Conservation (phyloP, 2,797 vertebrate genomes). For the Brachyrhaphis roseni region DNA sequence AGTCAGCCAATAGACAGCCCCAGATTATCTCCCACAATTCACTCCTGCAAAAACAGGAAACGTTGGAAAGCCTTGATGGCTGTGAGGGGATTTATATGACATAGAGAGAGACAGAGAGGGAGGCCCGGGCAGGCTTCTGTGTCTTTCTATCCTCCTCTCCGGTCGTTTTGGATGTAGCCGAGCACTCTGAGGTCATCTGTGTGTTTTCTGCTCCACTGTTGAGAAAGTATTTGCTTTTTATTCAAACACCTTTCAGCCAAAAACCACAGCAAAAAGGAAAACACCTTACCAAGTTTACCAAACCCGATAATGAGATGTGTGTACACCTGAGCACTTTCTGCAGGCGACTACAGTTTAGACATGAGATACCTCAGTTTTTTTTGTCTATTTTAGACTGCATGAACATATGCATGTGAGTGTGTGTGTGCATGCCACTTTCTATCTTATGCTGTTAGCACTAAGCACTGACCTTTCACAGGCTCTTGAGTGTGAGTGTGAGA, state of each 20-base stretch:
- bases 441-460: slow-evolving; percentile 79
- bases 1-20: slow-evolving; percentile 80
- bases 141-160: slow-evolving; percentile 72
- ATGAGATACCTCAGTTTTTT: slow-evolving; percentile 51
- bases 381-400: slow-evolving; percentile 65
- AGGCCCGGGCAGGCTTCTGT: slow-evolving; percentile 69
- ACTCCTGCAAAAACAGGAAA: slow-evolving; percentile 82
- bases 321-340: slow-evolving; percentile 27
- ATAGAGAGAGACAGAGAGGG: slow-evolving; percentile 51
- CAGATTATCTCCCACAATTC: slow-evolving; percentile 85
- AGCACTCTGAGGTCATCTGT: slow-evolving; percentile 78
- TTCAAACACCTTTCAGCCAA: slow-evolving; percentile 37
- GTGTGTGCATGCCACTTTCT: slow-evolving; percentile 51
- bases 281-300: neutral
- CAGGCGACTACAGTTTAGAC: slow-evolving; percentile 44
- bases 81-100: slow-evolving; percentile 77
- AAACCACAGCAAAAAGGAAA: slow-evolving; percentile 27
- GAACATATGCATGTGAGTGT: slow-evolving; percentile 26
- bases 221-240: slow-evolving; percentile 46
- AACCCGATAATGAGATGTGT: slow-evolving; percentile 4
- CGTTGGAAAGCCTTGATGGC: slow-evolving; percentile 80
- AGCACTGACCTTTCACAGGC: slow-evolving; percentile 87
- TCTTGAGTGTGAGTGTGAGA: slow-evolving; percentile 90
- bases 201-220: slow-evolving; percentile 67
- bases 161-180: slow-evolving; percentile 73